Conservation (phyloP, 2,113 vertebrate genomes). For the Podocnemis expansa region DNA sequence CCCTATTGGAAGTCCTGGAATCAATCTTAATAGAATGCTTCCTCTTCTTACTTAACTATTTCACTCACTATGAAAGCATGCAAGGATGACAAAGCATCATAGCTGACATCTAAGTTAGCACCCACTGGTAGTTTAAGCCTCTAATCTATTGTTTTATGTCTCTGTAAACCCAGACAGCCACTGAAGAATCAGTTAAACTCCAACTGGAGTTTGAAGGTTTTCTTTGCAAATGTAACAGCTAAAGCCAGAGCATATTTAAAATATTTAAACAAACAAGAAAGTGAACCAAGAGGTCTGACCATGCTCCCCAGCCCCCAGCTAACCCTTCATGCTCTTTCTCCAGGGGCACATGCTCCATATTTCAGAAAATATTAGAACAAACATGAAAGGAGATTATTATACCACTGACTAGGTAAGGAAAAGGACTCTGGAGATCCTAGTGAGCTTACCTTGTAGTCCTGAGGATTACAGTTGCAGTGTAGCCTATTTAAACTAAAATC, state of each 20-base stretch:
- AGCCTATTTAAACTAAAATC: neutral
- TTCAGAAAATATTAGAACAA: neutral
- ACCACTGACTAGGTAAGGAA: neutral
- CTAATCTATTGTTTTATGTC: neutral
- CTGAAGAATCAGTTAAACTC: neutral
- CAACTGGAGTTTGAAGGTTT: neutral
- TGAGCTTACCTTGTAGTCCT: neutral
- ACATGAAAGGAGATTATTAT: neutral
- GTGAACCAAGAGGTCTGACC: neutral
- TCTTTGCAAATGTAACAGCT: neutral
- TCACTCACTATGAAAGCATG: no score
- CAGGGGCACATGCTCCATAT: neutral
- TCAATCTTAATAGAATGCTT: neutral
- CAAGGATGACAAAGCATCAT: neutral
- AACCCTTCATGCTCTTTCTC: no score
- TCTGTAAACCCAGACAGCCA: neutral
- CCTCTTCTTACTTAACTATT: neutral
- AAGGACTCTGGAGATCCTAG: neutral
- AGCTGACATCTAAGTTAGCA: neutral
- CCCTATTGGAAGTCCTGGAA: neutral
- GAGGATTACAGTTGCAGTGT: neutral
- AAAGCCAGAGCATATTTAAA: neutral
- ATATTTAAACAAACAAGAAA: neutral
- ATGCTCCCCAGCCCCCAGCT: neutral
- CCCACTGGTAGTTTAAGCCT: neutral